These are phyloP conservation scores for Trichonephila clavata DNA, from an alignment of 1,140 invertebrate species.

Conservation along the genomic window DNA sequence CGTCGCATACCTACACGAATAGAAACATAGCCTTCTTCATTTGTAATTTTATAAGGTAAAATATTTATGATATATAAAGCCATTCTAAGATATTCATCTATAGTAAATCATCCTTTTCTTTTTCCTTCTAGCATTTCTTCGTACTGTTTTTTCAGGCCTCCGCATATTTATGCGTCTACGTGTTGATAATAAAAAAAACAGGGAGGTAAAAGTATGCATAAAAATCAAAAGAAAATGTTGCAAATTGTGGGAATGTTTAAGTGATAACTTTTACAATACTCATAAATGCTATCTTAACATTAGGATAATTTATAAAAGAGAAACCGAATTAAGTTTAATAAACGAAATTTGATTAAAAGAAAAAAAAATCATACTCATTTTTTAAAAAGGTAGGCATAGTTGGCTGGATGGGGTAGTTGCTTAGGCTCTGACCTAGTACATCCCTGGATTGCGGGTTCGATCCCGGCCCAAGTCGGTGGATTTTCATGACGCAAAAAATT, in stretches of 20 bases:
- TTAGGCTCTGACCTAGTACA: no score
- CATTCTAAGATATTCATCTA: not conserved
- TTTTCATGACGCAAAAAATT: no score
- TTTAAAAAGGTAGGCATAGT: no score
- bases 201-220: not conserved
- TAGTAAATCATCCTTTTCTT: not conserved
- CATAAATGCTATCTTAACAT: not conserved
- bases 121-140: not conserved
- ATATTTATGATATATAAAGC: not conserved
- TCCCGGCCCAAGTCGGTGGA: no score
- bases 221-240: not conserved
- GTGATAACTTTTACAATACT: not conserved
- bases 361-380: no score
- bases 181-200: not conserved
- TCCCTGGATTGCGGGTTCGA: no score
- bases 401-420: no score
- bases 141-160: not conserved
- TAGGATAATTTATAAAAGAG: no score
- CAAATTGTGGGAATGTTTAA: not conserved
- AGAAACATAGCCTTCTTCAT: not conserved
- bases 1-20: not conserved
- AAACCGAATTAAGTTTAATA: no score
- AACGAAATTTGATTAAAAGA: no score
- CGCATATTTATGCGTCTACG: not conserved
- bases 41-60: not conserved